A percentile compares a stretch with the other conserved stretches of the same genome.
Conservation (phyloP, 1,140 invertebrate genomes). For the Chrysoperla carnea region DNA sequence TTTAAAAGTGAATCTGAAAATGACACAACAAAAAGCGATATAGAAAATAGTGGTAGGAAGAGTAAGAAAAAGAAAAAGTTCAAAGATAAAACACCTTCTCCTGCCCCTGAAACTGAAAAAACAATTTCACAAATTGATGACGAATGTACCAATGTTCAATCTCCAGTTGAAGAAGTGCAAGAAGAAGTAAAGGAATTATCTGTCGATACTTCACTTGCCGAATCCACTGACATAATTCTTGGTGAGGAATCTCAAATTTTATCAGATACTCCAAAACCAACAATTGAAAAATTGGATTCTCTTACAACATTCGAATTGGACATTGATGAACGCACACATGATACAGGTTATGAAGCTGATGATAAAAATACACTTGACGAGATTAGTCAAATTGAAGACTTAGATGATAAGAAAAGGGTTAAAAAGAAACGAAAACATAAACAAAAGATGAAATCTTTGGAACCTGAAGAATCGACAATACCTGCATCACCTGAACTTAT, state of each 20-base stretch:
- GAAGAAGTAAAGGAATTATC: conserved; percentile 19
- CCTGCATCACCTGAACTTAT: conserved; percentile 22
- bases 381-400: conserved; percentile 19
- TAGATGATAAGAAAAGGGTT: conserved; percentile 18
- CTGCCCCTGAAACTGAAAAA: conserved; percentile 8
- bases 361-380: conserved; percentile 37
- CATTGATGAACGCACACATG: conserved; percentile 15
- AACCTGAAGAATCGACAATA: conserved; percentile 22
- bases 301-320: conserved; percentile 23
- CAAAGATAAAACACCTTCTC: conserved; percentile 11
- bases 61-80: conserved; percentile 32
- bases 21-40: conserved; percentile 21
- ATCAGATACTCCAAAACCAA: conserved; percentile 31
- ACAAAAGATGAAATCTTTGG: conserved; percentile 26
- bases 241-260: conserved; percentile 24
- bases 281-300: conserved; percentile 25
- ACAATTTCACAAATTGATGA: conserved; percentile 4
- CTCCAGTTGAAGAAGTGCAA: conserved; percentile 15
- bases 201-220: conserved; percentile 32
- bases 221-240: conserved; percentile 37
- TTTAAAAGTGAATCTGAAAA: conserved; percentile 18
- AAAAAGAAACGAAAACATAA: conserved; percentile 32
- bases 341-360: conserved; percentile 35
- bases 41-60: conserved; percentile 21
- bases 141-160: conserved; percentile 1